Evolutionary conservation across 1,140 invertebrate genomes (phyloP).

Genomic region (Pemphigus obesinymphae): DNA sequence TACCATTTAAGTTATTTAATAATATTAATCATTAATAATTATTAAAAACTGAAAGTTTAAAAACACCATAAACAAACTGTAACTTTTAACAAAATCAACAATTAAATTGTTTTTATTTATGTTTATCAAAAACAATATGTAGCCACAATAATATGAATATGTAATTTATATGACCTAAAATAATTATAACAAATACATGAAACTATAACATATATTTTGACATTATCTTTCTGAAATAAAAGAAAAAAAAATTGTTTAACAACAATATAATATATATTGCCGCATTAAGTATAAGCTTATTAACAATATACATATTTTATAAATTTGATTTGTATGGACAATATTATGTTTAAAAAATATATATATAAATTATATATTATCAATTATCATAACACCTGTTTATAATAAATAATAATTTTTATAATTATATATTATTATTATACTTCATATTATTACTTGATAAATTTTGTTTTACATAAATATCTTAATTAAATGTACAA

Average conservation of each 20-base stretch:
- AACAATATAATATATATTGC: not conserved
- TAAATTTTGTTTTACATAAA: slow-evolving; percentile 35
- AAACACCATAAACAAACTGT: too few relatives aligned
- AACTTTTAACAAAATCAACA: not conserved
- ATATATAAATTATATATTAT: too few relatives aligned
- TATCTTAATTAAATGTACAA: slow-evolving; percentile 35
- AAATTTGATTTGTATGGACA: slow-evolving; percentile 36
- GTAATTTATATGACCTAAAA: not conserved
- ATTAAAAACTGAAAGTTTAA: too few relatives aligned
- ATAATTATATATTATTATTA: not conserved
- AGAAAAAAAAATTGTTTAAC: slow-evolving; percentile 10
- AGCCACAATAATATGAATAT: not conserved
- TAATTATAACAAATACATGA: slow-evolving; percentile 1
- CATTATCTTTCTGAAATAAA: not conserved
- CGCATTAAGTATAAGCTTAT: slow-evolving; percentile 20
- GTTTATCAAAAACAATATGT: not conserved
- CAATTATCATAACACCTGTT: slow-evolving; percentile 3
- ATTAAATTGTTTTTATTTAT: not conserved
- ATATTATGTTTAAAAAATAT: slow-evolving; percentile 11
- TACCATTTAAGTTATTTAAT: too few relatives aligned
- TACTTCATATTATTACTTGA: not conserved
- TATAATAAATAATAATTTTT: slow-evolving; percentile 1
- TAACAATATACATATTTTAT: slow-evolving; percentile 32
- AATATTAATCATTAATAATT: too few relatives aligned
- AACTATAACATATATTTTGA: slow-evolving; percentile 36